Evolutionary conservation across 2,888 invertebrate genomes (phyloP), one percentile per base, ranked within the genome.

Genomic region (Steinernema hermaphroditum): DNA sequence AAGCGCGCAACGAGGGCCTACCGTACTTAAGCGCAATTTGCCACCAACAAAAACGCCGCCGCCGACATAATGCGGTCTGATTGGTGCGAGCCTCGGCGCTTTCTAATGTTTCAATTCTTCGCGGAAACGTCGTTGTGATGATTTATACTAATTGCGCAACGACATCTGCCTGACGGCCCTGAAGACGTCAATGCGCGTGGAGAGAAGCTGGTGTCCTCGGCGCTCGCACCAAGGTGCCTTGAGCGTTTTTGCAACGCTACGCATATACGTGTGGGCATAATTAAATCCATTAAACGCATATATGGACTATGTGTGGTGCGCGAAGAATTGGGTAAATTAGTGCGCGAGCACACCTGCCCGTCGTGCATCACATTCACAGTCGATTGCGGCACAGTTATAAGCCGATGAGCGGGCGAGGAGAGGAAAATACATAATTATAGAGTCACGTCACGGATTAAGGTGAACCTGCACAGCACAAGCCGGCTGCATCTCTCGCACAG

Each of bases 371-470:
- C 46, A 46, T 19, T 46, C 46, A 46, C 46, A 46, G 54, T 24
- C 27, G 54, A 54, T 54, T 54, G 54, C 54, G 54, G 54, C 54
- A 54, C 54, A 54, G 54, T 54, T 54, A 54, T 54, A 54, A 54
- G 54, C 54, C 54, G 54, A 54, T 54, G 54, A 54, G 27, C 54
- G 54, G 27, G 27, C 22, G 54, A 54, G 54, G 6, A 54, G 27
- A 16, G 54, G 6, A 27, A 54, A 54, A 54, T 54, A 54, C 54
- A 27, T 54, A 54, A 54, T 54, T 54, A 54, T 54, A 54, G 54
- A 54, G 54, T 54, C 54, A 24, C 54, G 54, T 46, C 46, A 46
- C 46, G 54, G 54, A 54, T 54, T 54, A 54, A 54, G 54, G 54
- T 54, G 54, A 54, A 16, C 24, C 54, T 54, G 54, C 54, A 27